Percentiles rank a stretch among this genome's conserved stretches.
These are phyloP conservation scores for Idaea biselata DNA, from an alignment of 2,888 invertebrate genomes.

Conservation along the genomic window DNA sequence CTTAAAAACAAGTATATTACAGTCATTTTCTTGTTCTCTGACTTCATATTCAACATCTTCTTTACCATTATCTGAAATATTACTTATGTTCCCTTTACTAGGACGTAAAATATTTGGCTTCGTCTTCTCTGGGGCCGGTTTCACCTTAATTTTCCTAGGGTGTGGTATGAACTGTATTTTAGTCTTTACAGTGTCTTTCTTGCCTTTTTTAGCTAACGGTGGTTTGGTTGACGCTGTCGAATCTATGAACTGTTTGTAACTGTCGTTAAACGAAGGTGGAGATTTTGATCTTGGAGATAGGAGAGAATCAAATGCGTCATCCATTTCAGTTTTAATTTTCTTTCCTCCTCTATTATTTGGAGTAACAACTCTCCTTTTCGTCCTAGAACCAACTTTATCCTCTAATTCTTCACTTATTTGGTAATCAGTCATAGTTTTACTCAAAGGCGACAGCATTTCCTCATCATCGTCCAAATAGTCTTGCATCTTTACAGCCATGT, in stretches of 20 bases:
- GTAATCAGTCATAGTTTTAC: constrained; percentile 34
- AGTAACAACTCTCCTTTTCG: constrained; percentile 30
- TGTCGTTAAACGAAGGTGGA: constrained; percentile 55
- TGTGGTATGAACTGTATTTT: constrained; percentile 53
- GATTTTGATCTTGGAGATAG: constrained; percentile 11
- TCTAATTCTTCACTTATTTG: constrained; percentile 42
- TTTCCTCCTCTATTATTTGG: constrained; percentile 29
- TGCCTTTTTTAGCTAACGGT: constrained; percentile 15
- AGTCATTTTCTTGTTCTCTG: constrained; percentile 61
- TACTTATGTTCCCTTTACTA: constrained; percentile 13
- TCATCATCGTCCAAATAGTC: constrained; percentile 36
- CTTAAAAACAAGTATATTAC: constrained; percentile 67
- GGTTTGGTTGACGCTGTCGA: constrained; percentile 27
- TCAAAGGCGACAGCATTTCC: constrained; percentile 25
- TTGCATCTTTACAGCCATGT: constrained; percentile 55
- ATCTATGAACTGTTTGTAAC: constrained; percentile 56
- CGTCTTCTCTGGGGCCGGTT: constrained; percentile 6
- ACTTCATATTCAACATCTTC: constrained; percentile 55
- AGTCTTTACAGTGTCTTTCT: constrained; percentile 47
- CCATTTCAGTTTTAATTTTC: constrained; percentile 16
- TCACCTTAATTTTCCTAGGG: constrained; percentile 14
- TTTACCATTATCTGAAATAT: constrained; percentile 8
- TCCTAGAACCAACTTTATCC: constrained; percentile 19
- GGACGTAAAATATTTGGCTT: constrained; percentile 24
- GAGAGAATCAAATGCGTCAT: constrained; percentile 3